These are phyloP conservation scores for Crossaster papposus DNA, from an alignment of 53 echinoderm and acorn worm species.

Conservation along the genomic window DNA sequence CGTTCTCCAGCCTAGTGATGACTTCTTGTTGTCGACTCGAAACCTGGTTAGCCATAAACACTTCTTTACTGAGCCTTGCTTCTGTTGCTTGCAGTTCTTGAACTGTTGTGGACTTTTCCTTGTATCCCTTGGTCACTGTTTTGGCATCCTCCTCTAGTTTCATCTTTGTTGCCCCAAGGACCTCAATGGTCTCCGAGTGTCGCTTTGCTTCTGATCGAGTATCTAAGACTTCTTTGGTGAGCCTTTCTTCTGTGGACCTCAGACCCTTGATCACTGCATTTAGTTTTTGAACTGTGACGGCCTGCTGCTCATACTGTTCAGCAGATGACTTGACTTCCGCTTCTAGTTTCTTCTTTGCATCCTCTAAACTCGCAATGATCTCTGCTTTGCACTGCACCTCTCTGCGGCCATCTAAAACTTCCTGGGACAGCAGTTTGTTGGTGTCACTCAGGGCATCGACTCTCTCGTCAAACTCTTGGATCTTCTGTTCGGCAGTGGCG, in stretches of 20 bases:
- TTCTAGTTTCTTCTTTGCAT: too few relatives aligned
- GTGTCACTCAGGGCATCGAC: too few relatives aligned
- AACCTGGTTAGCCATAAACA: neutral
- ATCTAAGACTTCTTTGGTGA: neutral
- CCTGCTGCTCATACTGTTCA: too few relatives aligned
- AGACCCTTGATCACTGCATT: too few relatives aligned
- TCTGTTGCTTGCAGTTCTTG: neutral
- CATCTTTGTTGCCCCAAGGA: neutral
- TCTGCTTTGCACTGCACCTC: neutral
- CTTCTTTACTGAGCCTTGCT: neutral
- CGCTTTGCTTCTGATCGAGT: neutral
- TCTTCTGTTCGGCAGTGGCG: too few relatives aligned
- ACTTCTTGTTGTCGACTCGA: neutral
- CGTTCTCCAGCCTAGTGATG: neutral
- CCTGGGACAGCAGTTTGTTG: neutral
- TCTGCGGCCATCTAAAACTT: neutral
- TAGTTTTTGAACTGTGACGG: too few relatives aligned
- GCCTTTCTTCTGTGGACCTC: neutral
- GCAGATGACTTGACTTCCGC: too few relatives aligned
- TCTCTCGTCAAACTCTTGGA: too few relatives aligned
- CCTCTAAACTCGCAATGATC: neutral
- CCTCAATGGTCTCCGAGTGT: neutral
- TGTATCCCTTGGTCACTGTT: too few relatives aligned
- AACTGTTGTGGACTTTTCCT: too few relatives aligned
- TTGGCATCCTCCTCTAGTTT: too few relatives aligned